A percentile compares a stretch with the other conserved stretches of the same genome.
Evolutionary conservation across 2,113 vertebrate species (phyloP).

Genomic region (human (Homo sapiens)): GRCh38 chr4:27968001-27968500

Average conservation of each 20-base stretch:
- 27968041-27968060: neutral
- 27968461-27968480: neutral
- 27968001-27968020: neutral
- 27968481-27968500: neutral
- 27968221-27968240: neutral
- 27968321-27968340: neutral
- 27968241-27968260: neutral
- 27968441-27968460: neutral
- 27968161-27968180: neutral
- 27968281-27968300: neutral
- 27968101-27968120: fast-evolving
- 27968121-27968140: too few species aligned
- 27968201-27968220: neutral
- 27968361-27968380: neutral
- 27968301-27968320: neutral
- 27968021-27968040: too few species aligned
- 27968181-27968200: neutral
- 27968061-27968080: neutral
- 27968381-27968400: neutral
- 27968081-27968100: too few species aligned
- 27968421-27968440: neutral
- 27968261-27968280: neutral
- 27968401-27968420: neutral
- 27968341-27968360: neutral
- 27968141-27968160: too few species aligned